Conservation (phyloP, 2,113 vertebrate genomes). For the Lophura nycthemera region DNA sequence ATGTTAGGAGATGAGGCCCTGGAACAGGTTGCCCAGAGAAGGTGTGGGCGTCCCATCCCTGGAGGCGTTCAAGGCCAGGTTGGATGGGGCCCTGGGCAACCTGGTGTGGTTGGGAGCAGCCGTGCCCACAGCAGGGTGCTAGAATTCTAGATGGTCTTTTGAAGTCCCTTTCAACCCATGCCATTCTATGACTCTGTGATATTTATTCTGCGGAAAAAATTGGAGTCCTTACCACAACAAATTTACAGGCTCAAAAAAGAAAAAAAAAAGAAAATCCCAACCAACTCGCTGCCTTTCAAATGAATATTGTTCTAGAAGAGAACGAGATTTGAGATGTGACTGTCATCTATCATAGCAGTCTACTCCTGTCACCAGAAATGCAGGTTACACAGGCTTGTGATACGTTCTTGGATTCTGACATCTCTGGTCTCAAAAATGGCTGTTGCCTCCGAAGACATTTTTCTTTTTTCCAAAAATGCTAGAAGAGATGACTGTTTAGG, state of each 20-base stretch:
- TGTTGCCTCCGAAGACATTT: not conserved
- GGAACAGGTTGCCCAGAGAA: too few species aligned
- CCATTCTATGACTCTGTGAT: too few species aligned
- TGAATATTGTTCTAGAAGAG: not conserved
- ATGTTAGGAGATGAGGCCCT: too few species aligned
- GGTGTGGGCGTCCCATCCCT: too few species aligned
- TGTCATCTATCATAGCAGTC: not conserved
- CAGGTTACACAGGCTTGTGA: rapidly evolving
- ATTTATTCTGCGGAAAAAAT: not conserved
- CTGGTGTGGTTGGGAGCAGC: too few species aligned
- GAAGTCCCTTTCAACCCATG: too few species aligned
- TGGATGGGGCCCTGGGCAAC: too few species aligned
- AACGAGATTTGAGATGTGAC: not conserved
- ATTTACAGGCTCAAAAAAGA: not conserved
- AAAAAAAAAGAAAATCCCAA: not conserved
- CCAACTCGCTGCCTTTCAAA: not conserved
- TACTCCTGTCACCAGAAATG: not conserved
- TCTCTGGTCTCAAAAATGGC: not conserved
- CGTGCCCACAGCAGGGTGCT: too few species aligned
- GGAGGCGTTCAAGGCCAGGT: too few species aligned
- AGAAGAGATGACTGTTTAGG: not conserved
- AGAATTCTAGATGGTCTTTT: too few species aligned
- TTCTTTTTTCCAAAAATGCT: not conserved
- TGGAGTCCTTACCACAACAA: not conserved
- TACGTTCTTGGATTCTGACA: not conserved